Evolutionary conservation across 2,113 vertebrate genomes (phyloP).

Genomic region (Chionis minor): DNA sequence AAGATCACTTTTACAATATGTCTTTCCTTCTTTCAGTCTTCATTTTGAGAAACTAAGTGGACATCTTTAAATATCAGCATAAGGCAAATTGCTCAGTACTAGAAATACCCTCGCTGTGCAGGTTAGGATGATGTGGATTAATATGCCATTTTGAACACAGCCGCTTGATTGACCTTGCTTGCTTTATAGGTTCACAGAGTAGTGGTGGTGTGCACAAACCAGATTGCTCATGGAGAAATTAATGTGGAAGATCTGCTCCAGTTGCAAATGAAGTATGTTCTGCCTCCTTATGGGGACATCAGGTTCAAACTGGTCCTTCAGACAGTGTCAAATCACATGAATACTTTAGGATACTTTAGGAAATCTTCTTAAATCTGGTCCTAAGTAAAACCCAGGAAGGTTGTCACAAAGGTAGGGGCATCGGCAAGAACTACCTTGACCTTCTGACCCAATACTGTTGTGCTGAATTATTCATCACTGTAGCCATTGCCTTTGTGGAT

Average conservation of each 20-base stretch:
- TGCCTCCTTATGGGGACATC: background rate
- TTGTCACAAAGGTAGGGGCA: background rate
- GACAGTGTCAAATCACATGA: background rate
- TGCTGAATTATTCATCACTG: too few species aligned
- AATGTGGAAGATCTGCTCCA: background rate
- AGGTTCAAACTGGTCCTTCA: background rate
- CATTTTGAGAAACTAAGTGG: background rate
- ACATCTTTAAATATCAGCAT: background rate
- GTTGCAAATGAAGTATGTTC: background rate
- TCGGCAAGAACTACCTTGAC: background rate
- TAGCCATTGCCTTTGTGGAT: background rate
- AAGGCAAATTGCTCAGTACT: background rate
- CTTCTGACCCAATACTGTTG: background rate
- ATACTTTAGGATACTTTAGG: background rate
- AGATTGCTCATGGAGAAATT: background rate
- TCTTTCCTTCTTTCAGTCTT: background rate
- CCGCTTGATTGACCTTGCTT: fast-evolving
- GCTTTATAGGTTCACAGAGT: background rate
- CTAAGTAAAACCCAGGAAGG: background rate
- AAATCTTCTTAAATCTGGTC: background rate
- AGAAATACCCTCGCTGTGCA: background rate
- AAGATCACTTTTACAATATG: background rate
- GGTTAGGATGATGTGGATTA: background rate
- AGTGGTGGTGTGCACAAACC: background rate
- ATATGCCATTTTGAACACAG: background rate